Percentiles rank a stretch among this genome's conserved stretches.
phyloP scores from a whole-genome alignment of 1,140 invertebrate genomes.

The Liolophura sinensis region DNA sequence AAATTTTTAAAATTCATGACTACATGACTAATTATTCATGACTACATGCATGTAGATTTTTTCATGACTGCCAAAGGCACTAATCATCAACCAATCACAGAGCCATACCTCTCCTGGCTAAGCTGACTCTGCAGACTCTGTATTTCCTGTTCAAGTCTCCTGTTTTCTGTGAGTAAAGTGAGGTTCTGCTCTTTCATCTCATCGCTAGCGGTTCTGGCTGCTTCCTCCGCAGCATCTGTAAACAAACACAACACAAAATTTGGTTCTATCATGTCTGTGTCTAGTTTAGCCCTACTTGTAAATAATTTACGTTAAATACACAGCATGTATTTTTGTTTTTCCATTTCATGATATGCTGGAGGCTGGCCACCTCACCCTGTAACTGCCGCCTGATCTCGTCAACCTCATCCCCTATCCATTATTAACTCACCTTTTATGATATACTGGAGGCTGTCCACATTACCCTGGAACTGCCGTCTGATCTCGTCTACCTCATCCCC shows the following conservation, averaged over 20 bases:
- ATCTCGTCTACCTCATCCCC: conserved; percentile 70
- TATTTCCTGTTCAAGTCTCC: conserved; percentile 68
- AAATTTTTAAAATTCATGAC: no score
- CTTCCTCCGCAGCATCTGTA: conserved; percentile 81
- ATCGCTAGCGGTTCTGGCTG: conserved; percentile 65
- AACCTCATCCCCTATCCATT: no score
- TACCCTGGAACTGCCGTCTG: conserved; percentile 76
- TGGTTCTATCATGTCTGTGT: no score
- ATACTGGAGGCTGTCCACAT: conserved; percentile 83
- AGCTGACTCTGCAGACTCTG: conserved; percentile 62
- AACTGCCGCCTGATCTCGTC: conserved; percentile 71
- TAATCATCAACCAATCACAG: no score
- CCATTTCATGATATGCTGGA: conserved; percentile 80
- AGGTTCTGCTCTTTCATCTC: conserved; percentile 71
- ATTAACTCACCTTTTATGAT: conserved; percentile 74
- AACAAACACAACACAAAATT: conserved; percentile 13
- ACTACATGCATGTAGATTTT: no score
- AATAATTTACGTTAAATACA: no score
- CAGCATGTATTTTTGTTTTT: no score
- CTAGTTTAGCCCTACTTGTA: no score
- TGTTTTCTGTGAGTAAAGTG: conserved; percentile 66
- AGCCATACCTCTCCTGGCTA: conserved; percentile 50
- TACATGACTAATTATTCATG: no score
- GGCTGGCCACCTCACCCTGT: conserved; percentile 81
- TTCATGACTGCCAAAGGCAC: no score